phyloP scores from a whole-genome alignment of 1,140 invertebrate genomes.

The Mylabris phalerata region DNA sequence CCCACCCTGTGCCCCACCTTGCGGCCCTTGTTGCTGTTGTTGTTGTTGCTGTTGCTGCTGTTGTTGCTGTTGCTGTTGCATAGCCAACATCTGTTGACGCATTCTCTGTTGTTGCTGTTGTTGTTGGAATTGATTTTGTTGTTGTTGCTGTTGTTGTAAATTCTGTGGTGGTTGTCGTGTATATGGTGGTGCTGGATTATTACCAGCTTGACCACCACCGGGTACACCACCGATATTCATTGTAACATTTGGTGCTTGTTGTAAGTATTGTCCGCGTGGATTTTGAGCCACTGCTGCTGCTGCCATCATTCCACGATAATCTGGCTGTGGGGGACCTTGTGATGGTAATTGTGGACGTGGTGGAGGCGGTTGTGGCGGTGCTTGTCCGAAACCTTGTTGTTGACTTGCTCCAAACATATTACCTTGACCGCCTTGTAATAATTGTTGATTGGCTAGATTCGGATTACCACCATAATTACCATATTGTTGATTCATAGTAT shows the following conservation, averaged over 20 bases:
- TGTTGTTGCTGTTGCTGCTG: conserved; percentile 28
- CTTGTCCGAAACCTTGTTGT: conserved; percentile 30
- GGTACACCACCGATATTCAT: conserved; percentile 38
- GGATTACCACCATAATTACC: conserved; percentile 34
- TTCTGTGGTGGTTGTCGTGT: conserved; percentile 34
- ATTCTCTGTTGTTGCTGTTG: conserved; percentile 28
- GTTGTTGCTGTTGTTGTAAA: conserved; percentile 32
- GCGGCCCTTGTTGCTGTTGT: conserved; percentile 32
- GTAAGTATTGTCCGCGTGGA: conserved; percentile 35
- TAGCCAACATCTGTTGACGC: conserved; percentile 30
- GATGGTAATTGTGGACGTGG: conserved; percentile 4
- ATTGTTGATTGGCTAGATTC: conserved; percentile 34
- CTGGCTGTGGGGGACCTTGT: conserved; percentile 28
- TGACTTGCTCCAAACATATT: conserved; percentile 32
- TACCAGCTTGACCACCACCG: conserved; percentile 30
- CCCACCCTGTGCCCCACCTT: conserved; percentile 30
- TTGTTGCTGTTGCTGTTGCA: conserved; percentile 36
- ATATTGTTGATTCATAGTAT: conserved; percentile 36
- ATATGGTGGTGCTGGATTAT: conserved; percentile 40
- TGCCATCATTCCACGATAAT: conserved; percentile 28
- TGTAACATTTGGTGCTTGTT: conserved; percentile 41
- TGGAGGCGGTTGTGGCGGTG: conserved; percentile 29
- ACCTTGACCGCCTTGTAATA: conserved; percentile 33
- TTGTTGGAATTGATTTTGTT: conserved; percentile 29
- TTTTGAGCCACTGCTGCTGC: conserved; percentile 27